Conservation (phyloP, 2,113 vertebrate species). For the Microcebus jonahi region DNA sequence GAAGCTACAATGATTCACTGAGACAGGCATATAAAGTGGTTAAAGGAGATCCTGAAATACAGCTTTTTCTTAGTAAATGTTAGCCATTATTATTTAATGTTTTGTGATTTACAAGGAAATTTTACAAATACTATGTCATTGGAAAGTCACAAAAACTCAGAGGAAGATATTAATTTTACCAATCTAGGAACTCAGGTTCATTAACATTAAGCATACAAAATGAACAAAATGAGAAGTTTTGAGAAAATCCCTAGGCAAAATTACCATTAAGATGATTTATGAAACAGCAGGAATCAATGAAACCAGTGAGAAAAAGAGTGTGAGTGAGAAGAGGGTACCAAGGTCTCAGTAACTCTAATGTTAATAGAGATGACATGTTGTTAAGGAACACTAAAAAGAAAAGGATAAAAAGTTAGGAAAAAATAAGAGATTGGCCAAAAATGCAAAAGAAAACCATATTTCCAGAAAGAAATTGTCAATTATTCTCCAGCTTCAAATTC, state of each 20-base stretch:
- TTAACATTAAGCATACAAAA: background rate
- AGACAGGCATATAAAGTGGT: background rate
- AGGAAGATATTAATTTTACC: background rate
- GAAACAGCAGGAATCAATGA: background rate
- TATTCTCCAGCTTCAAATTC: background rate
- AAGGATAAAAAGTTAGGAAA: background rate
- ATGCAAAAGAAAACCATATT: background rate
- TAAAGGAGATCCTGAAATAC: background rate
- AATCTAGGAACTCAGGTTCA: background rate
- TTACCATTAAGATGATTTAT: background rate
- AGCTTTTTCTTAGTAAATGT: background rate
- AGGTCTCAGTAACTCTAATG: background rate
- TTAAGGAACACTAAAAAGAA: background rate
- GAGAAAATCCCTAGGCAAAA: background rate
- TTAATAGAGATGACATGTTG: background rate
- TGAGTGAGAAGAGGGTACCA: background rate
- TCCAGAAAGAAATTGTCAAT: background rate
- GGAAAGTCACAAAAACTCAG: background rate
- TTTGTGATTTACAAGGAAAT: background rate
- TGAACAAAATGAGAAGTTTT: background rate
- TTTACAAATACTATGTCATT: background rate
- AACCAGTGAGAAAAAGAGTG: background rate
- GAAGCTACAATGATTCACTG: background rate
- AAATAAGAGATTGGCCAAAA: background rate
- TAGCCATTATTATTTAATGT: background rate